Evolutionary conservation across 2,113 vertebrate species (phyloP), one percentile per base, ranked within the genome.

Genomic region (Hippopotamus amphibius): DNA sequence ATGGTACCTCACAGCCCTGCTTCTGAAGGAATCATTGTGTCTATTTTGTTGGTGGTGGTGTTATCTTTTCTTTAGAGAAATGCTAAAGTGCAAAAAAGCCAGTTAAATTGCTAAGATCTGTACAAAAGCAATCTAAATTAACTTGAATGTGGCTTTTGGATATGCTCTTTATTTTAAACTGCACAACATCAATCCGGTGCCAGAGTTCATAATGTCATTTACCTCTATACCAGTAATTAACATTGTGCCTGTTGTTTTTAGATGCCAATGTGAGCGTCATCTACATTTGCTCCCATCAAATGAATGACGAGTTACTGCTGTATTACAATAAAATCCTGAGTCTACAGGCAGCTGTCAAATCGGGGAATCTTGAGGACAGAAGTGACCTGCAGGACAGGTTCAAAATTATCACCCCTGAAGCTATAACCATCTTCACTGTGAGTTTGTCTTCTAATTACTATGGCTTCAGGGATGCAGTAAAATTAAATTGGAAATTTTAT

Each of bases 231-330:
- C 97, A 96, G 65, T 98, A 96, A 93, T 97, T 97, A 98, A 88
- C 90, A n/a, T n/a, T 83, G 63, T 89, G 83, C 97, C 97, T 97
- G 72, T 98, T 98, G 97, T 97, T 97, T 98, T 88, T 93, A 99
- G 99, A 99, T 99, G 97, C 98, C 98, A 99, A 99, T 2, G 99
- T 99, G 95, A 99, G 99, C 5, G 99, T 99, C 98, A 99, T 99
- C 99, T 99, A 99, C 97, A 97, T 99, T 97, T 99, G 99, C 98
- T 99, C 99, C 61, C 97, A 99, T 95, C 94, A 92, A 65, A 98
- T 99, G 98, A 98, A 98, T 59, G 99, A 99, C 1, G 99, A 99
- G 88, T 97, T 99, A 53, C 96, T 98, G 98, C 98, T 98, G 46
- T 99, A 99, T 98, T 99, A 99, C 98, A 87, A 98, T 97, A 99